Base-by-base conservation (phyloP, 2,888 invertebrate species). In the Eristalis intricaria region DNA sequence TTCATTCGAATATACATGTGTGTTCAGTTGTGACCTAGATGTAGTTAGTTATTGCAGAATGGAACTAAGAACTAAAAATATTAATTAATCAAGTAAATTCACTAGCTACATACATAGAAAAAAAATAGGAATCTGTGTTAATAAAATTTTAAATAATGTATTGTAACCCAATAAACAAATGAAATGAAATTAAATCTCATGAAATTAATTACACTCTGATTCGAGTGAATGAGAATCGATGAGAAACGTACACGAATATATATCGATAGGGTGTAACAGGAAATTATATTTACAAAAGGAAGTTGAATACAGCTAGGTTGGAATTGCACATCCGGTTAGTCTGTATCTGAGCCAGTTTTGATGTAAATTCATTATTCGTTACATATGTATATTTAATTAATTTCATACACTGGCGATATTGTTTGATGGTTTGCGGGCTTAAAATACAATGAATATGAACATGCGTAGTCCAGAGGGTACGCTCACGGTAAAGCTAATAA, bases 201-300 rank as follows among this genome's bases (percentile, higher is more conserved):
- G 23, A 61, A 35, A 73, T 50, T 66, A 73, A 70, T 61, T 40
- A 66, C 66, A 63, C 61, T 50, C 58, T 58, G 19, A 35, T 23
- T 50, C 43, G n/a, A 5, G n/a, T 19, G n/a, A 23, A 60, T 10
- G 61, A 10, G 60, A 15, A 35, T 1, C 26, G 58, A 23, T 64
- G 15, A 64, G 43, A n/a, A 23, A 66, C 4, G 23, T 8, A 68
- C 38, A 32, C 22, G 60, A 22, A 10, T 22, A 61, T 38, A 38
- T 61, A 61, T 38, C 38, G 38, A 38, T 13, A 38, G 38, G 38
- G 38, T 38, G 11, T 65, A n/a, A 29, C 35, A 56, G 60, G 60
- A 23, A 60, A 60, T 56, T 22, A 64, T 71, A 71, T 71, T 71
- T 71, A 74, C 74, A 65, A 38, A 29, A 73, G 63, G 40, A 43